Evolutionary conservation across 2,797 vertebrate species (phyloP).

Genomic region (Clarias platycephalus): DNA sequence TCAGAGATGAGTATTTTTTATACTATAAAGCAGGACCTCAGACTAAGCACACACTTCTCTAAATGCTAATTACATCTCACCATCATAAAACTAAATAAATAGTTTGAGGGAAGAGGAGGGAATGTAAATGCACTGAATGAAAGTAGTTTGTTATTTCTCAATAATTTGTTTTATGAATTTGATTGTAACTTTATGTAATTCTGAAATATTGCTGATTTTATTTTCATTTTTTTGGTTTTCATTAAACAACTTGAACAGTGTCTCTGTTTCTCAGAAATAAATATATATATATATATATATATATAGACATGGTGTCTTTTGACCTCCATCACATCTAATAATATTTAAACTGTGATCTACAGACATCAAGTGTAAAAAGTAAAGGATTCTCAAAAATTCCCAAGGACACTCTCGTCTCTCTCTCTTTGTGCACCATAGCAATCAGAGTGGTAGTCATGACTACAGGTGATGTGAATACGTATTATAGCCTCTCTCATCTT

Average conservation of each 20-base stretch:
- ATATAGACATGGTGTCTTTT: not conserved
- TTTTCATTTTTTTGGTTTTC: not conserved
- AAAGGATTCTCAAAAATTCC: conserved; percentile 36
- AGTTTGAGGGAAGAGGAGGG: not conserved
- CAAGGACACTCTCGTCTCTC: conserved; percentile 23
- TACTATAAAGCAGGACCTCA: not conserved
- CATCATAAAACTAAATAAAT: not conserved
- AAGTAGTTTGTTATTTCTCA: not conserved
- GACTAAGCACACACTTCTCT: not conserved
- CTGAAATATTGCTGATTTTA: not conserved
- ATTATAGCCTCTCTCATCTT: conserved; percentile 47
- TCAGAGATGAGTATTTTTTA: not conserved
- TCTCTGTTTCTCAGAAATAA: not conserved
- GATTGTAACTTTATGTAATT: not conserved
- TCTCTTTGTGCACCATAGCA: conserved; percentile 23
- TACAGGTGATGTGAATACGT: conserved; percentile 54
- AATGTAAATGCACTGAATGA: not conserved
- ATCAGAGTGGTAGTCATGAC: conserved; percentile 57
- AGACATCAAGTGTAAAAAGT: conserved; percentile 6
- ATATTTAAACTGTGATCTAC: not conserved
- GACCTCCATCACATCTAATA: not conserved
- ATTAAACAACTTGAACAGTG: not conserved
- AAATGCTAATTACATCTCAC: not conserved
- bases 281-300: not conserved
- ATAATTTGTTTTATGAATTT: not conserved